Evolutionary conservation across 2,113 vertebrate species (phyloP), one percentile per base, ranked within the genome.

Genomic region (Acanthisitta chloris): DNA sequence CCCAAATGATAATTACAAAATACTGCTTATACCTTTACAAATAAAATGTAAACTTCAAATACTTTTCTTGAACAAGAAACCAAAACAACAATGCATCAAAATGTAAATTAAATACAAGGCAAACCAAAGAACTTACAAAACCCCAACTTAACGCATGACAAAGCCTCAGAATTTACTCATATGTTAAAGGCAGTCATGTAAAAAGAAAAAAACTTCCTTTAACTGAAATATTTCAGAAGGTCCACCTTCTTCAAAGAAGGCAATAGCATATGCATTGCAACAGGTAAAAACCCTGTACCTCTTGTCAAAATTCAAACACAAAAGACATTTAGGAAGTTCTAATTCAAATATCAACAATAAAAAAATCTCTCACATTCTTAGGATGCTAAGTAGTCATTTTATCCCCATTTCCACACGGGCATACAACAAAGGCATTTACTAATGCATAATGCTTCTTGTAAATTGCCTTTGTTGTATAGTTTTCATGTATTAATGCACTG

Each of bases 321-420:
- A 98, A 99, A 98, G 98, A 98, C 98, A 98, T 98, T 97, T 97
- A 98, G 98, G 98, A 99, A 98, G 98, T 98, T 98, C 97, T 98
- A 98, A 98, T 98, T 98, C 98, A 98, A 99, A 99, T 98, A 98
- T 97, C 96, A 98, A 98, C 98, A 98, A 98, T 98, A 98, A 97
- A 98, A 98, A 98, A 98, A 98, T 98, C 98, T 99, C 98, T 97
- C 97, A 97, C 98, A 98, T 97, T 98, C 98, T 98, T 98, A 98
- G 98, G 98, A 99, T 98, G 98, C 98, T 98, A 98, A 99, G 98
- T 98, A 98, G 97, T 98, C 96, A 70, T 98, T 96, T 97, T 98
- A 98, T 98, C 98, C 97, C 98, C 98, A 98, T 98, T 97, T 98
- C 98, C 99, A 99, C 99, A 98, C 98, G 98, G 98, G 98, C 98